phyloP scores from a whole-genome alignment of 2,113 vertebrate genomes.

The Aptenodytes forsteri region DNA sequence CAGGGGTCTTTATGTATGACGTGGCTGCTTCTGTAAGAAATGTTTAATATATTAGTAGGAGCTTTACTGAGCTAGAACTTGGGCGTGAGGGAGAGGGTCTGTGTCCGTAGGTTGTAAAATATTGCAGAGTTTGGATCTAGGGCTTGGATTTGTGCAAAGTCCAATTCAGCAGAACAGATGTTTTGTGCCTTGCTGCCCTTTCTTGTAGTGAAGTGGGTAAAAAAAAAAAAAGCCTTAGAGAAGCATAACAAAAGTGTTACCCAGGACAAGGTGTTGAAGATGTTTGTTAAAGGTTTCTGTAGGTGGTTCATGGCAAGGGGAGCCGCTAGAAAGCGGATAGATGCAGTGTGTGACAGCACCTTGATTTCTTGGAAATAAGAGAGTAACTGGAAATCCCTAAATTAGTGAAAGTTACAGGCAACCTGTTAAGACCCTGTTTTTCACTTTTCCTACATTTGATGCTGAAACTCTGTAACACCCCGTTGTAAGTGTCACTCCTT shows the following conservation, averaged over 20 bases:
- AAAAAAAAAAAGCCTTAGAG: rapidly evolving
- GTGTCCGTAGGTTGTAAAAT: rapidly evolving
- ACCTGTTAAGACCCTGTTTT: rapidly evolving
- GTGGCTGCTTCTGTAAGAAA: not conserved
- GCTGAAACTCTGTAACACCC: not conserved
- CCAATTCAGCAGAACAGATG: rapidly evolving
- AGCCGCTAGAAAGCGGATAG: rapidly evolving
- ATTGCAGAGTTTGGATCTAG: rapidly evolving
- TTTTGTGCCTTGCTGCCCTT: not conserved
- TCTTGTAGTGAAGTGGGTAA: rapidly evolving
- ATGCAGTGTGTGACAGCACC: rapidly evolving
- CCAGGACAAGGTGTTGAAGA: rapidly evolving
- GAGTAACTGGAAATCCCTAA: not conserved
- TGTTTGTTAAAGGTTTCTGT: rapidly evolving
- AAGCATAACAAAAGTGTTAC: rapidly evolving
- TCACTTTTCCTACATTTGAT: not conserved
- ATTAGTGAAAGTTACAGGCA: not conserved
- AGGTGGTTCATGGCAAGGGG: not conserved
- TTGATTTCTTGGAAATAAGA: not conserved
- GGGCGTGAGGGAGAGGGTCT: rapidly evolving
- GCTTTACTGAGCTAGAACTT: not conserved
- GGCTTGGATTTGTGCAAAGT: too few species aligned
- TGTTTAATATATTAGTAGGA: rapidly evolving
- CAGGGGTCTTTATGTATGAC: rapidly evolving
- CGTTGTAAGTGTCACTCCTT: not conserved